Conservation (phyloP, 2,888 invertebrate genomes). For the Gortyna flavago region DNA sequence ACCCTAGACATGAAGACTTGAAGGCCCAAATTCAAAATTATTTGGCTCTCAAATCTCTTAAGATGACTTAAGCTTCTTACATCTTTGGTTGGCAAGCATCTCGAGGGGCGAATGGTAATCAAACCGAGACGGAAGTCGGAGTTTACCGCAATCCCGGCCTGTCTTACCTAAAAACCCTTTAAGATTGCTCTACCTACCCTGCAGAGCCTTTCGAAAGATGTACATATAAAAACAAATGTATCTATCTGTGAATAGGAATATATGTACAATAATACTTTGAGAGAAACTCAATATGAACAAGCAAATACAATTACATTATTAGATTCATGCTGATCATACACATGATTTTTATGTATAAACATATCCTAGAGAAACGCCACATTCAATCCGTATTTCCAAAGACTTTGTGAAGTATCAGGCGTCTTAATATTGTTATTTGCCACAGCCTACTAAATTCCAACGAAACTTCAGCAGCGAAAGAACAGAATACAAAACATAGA, state of each 20-base stretch:
- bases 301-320: slow-evolving; percentile 8
- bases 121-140: slow-evolving; percentile 79
- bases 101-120: slow-evolving; percentile 85
- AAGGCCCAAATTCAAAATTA: slow-evolving; percentile 63
- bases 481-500: slow-evolving; percentile 52
- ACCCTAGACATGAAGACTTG: slow-evolving; percentile 52
- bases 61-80: slow-evolving; percentile 70
- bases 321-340: neutral
- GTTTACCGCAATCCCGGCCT: slow-evolving; percentile 81
- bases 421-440: slow-evolving; percentile 47
- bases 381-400: slow-evolving; percentile 27
- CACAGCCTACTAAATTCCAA: slow-evolving; percentile 58
- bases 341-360: slow-evolving; percentile 11
- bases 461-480: slow-evolving; percentile 36
- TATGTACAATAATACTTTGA: neutral
- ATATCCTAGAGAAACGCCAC: slow-evolving; percentile 1
- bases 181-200: slow-evolving; percentile 73
- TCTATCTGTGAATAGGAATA: neutral
- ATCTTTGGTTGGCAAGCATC: slow-evolving; percentile 76
- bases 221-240: slow-evolving; percentile 15
- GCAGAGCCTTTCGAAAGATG: slow-evolving; percentile 41
- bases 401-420: slow-evolving; percentile 20
- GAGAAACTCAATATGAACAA: slow-evolving; percentile 19
- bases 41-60: slow-evolving; percentile 65
- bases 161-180: slow-evolving; percentile 84